Evolutionary conservation across 2,888 invertebrate genomes (phyloP).

Genomic region (Diarsia brunnea): DNA sequence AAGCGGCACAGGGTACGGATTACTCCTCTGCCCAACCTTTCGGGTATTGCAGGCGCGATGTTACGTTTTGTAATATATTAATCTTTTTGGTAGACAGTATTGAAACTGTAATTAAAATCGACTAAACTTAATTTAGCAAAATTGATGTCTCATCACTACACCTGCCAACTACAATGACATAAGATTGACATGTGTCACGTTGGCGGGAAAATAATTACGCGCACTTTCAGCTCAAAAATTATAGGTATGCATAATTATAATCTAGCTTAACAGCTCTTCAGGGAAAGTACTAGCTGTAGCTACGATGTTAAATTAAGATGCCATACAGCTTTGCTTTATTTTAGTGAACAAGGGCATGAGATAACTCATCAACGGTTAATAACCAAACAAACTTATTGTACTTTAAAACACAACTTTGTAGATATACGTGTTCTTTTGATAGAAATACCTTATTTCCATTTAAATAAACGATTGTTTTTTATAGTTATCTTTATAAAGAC

Average conservation of each 20-base stretch:
- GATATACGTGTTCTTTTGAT: too few relatives aligned
- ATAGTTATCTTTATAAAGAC: too few relatives aligned
- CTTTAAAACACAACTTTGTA: too few relatives aligned
- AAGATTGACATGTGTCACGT: not conserved
- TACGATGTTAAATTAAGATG: not conserved
- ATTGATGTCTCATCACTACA: not conserved
- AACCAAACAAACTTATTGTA: too few relatives aligned
- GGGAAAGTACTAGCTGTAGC: not conserved
- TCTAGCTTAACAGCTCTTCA: not conserved
- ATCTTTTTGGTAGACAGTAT: not conserved
- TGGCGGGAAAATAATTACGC: constrained; percentile 17
- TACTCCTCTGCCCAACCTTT: not conserved
- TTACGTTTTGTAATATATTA: not conserved
- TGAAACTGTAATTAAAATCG: constrained; percentile 6
- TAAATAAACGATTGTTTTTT: too few relatives aligned
- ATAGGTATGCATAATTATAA: not conserved
- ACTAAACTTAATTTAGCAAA: not conserved
- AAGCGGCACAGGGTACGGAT: not conserved
- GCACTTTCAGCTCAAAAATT: not conserved
- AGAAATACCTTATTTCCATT: too few relatives aligned
- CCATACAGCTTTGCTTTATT: not conserved
- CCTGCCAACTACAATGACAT: not conserved
- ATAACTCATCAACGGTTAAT: too few relatives aligned
- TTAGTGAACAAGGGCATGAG: not conserved
- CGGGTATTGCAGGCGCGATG: not conserved